Conservation (phyloP, 2,797 vertebrate species). For the Holocentrus rufus region DNA sequence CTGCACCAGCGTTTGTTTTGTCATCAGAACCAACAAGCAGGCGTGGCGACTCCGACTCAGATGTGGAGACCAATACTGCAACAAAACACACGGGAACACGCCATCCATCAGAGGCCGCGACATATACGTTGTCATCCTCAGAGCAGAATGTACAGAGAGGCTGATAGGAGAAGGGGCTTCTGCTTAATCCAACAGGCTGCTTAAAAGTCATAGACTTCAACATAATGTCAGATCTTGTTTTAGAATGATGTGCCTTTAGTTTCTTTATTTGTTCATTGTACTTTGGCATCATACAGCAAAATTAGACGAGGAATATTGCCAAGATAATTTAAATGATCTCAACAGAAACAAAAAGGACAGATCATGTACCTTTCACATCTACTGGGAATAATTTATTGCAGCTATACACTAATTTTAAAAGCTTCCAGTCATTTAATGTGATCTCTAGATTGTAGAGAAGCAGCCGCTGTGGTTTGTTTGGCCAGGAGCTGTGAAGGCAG, state of each 20-base stretch:
- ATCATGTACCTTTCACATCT: constrained; percentile 14
- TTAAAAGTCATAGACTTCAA: constrained; percentile 1
- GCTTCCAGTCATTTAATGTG: constrained; percentile 23
- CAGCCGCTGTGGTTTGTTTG: constrained; percentile 1
- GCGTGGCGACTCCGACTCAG: constrained; percentile 53
- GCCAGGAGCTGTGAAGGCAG: constrained; percentile 3
- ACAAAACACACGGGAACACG: constrained; percentile 42
- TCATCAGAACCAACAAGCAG: constrained; percentile 73
- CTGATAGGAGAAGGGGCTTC: constrained; percentile 36
- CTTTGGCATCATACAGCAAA: constrained; percentile 30
- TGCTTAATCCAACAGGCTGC: constrained; percentile 42
- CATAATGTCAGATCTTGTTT: background rate
- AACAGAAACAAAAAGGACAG: constrained; percentile 15
- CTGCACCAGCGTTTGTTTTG: constrained; percentile 78
- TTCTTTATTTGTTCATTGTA: constrained; percentile 4
- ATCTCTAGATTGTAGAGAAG: constrained; percentile 22
- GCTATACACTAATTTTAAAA: background rate
- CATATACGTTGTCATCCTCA: constrained; percentile 41
- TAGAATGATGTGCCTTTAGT: no score
- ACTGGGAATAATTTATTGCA: background rate
- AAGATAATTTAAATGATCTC: constrained; percentile 10
- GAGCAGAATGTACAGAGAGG: constrained; percentile 13
- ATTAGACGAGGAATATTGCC: constrained; percentile 5
- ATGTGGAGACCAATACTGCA: constrained; percentile 58
- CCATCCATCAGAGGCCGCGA: constrained; percentile 67